phyloP scores from a whole-genome alignment of 2,888 invertebrate species.

The Polietes domitor region DNA sequence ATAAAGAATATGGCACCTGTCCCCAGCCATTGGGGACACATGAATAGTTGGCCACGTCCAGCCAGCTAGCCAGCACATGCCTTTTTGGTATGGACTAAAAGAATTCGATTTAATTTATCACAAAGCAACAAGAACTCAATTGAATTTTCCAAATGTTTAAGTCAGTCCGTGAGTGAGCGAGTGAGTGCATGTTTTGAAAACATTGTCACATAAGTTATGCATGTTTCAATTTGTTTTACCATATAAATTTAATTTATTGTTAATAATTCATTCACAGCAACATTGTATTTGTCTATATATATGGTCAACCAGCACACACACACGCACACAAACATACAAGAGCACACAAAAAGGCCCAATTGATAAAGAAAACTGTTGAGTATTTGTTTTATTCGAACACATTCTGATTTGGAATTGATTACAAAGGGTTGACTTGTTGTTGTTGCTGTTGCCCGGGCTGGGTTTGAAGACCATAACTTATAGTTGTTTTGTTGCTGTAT shows the following conservation, averaged over 20 bases:
- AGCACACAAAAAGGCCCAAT: background rate
- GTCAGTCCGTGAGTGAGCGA: background rate
- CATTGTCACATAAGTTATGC: slow-evolving; percentile 28
- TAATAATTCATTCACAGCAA: slow-evolving; percentile 62
- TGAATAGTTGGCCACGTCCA: background rate
- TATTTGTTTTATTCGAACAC: background rate
- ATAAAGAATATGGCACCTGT: slow-evolving; percentile 21
- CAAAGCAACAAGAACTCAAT: background rate
- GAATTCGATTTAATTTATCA: slow-evolving; percentile 3
- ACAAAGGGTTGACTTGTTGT: slow-evolving; percentile 10
- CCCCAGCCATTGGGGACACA: slow-evolving; percentile 1
- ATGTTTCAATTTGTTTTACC: slow-evolving; percentile 43
- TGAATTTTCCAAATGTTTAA: slow-evolving; percentile 11
- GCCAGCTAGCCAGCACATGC: background rate
- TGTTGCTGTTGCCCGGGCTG: background rate
- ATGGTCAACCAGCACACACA: background rate
- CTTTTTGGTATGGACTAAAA: background rate
- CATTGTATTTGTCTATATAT: background rate
- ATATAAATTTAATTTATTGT: slow-evolving; percentile 63
- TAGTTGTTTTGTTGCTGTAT: slow-evolving; percentile 26
- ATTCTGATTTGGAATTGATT: slow-evolving; percentile 33
- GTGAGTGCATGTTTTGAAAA: slow-evolving; percentile 28
- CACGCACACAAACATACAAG: background rate
- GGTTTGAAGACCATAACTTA: slow-evolving; percentile 49
- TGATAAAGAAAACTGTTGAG: background rate